phyloP scores from a whole-genome alignment of 2,113 vertebrate species.

The Chaetorhynchus papuensis region DNA sequence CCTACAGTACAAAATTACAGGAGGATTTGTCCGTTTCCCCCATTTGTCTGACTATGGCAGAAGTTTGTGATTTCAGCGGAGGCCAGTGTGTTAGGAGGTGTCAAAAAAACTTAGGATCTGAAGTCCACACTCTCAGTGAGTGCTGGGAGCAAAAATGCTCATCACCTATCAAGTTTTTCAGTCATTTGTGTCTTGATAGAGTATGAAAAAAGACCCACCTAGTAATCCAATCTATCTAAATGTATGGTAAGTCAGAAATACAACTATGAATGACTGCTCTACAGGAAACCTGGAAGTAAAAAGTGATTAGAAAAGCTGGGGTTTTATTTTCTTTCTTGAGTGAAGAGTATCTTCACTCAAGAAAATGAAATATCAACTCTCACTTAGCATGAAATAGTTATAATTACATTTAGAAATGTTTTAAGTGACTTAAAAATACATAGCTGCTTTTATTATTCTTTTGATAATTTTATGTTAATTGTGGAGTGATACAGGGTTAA shows the following conservation, averaged over 20 bases:
- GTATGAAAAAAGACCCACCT: neutral
- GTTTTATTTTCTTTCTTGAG: neutral
- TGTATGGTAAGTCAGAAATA: neutral
- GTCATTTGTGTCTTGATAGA: neutral
- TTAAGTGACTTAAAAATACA: neutral
- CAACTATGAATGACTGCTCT: neutral
- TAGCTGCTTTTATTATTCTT: neutral
- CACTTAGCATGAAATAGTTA: neutral
- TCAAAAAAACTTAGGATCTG: neutral
- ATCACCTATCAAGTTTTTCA: neutral
- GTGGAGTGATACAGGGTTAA: neutral
- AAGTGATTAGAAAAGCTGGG: neutral
- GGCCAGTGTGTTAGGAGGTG: neutral
- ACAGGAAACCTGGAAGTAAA: neutral
- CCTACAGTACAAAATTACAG: neutral
- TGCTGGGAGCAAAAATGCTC: neutral
- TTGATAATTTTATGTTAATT: conserved; percentile 13
- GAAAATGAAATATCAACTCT: neutral
- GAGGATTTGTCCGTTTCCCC: neutral
- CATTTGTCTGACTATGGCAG: neutral
- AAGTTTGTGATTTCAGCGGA: neutral
- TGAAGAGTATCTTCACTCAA: neutral
- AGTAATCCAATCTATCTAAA: neutral
- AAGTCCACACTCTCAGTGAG: neutral
- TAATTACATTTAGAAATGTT: neutral